Evolutionary conservation across 2,113 vertebrate genomes (phyloP).

Genomic region (Ailurus styani): DNA sequence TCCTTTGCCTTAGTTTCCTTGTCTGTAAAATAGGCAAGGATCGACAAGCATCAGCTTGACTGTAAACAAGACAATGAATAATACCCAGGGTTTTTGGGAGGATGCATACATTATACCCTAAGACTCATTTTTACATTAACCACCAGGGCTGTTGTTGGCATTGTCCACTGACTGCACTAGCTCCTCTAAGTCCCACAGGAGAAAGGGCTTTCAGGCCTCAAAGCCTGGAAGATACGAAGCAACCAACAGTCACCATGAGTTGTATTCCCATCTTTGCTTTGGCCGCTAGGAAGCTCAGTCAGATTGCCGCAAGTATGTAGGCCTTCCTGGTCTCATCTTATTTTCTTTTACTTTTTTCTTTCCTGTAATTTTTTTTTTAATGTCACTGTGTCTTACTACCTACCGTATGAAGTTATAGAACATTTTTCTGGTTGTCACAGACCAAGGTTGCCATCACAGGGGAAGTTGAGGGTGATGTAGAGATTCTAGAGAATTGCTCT

Average conservation of each 20-base stretch:
- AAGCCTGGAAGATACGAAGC: neutral
- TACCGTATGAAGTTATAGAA: neutral
- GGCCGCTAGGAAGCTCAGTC: slow-evolving; percentile 19
- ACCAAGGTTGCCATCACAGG: too few relatives aligned
- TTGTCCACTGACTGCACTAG: too few relatives aligned
- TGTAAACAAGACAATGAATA: too few relatives aligned
- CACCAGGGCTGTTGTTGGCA: neutral
- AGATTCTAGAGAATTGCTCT: neutral
- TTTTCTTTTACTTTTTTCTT: neutral
- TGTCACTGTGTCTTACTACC: neutral
- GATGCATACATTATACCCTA: fast-evolving
- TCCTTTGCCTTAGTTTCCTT: neutral
- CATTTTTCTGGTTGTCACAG: neutral
- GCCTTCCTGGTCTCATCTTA: neutral
- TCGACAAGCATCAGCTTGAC: too few relatives aligned
- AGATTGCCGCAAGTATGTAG: neutral
- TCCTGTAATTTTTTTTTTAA: neutral
- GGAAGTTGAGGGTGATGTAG: neutral
- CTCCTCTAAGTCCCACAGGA: neutral
- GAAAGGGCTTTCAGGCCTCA: neutral
- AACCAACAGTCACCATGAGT: neutral
- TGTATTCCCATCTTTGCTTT: neutral
- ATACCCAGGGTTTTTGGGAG: neutral
- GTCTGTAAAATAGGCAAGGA: too few relatives aligned
- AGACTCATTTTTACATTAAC: neutral